Base-by-base conservation (phyloP, 2,797 vertebrate species). In the Falco peregrinus region DNA sequence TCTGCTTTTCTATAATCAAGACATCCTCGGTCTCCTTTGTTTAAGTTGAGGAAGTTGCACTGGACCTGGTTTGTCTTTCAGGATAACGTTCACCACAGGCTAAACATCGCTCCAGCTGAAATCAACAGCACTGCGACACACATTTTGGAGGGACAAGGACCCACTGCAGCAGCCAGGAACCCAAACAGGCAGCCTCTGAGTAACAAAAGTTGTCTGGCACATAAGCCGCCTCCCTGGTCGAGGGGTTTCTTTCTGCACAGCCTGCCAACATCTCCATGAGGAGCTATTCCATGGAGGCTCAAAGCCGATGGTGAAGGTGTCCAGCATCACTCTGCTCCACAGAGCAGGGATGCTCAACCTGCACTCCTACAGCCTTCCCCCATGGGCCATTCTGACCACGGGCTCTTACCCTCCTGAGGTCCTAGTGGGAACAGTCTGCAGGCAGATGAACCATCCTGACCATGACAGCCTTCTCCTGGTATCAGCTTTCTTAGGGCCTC, bases 361-460 rank as follows among this genome's bases (percentile, higher is more conserved):
- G 51, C 19, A 69, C 6, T 16, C 25, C 35, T 60, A n/a, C 63
- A 68, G 54, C 67, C 18, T 50, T 45, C 13, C 29, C 26, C 21
- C 12, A 19, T 0, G 4, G 35, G 29, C 37, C 35, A 50, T 47
- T 69, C 43, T 1, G 11, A 37, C 25, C 39, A 41, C 0, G 2
- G 59, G 18, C 47, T 74, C 75, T 61, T 67, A 51, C 33, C 21
- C 70, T 82, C 61, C 56, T 5, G 28, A 87, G 47, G 19, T 37
- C 9, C 20, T 56, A 35, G 10, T 63, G 17, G 53, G 39, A 79
- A 59, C 17, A 67, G 37, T 18, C 56, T 87, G 56, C 33, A 89
- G 67, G 54, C 20, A 65, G 33, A 80, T 39, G n/a, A 85, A 43
- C 33, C 39, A 25, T 48, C 67, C 80, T 39, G 57, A 65, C n/a